Percentiles rank a stretch among this genome's conserved stretches.
Conservation (phyloP, 2,888 invertebrate genomes). For the Candidula unifasciata region DNA sequence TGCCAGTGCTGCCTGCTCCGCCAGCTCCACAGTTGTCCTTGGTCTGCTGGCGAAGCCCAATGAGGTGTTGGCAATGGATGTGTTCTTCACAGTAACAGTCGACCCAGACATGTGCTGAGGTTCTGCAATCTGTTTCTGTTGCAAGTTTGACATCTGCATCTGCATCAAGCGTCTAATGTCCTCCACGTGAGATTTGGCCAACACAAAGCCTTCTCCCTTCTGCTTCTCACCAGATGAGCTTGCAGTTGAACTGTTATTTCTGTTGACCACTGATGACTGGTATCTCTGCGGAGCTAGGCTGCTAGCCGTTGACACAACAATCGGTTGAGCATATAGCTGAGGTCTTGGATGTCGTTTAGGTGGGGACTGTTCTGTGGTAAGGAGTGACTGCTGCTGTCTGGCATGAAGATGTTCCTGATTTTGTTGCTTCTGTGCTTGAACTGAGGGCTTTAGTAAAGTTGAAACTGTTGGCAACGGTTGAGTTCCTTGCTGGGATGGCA, state of each 20-base stretch:
- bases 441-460: slow-evolving; percentile 41
- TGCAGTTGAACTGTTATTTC: background rate
- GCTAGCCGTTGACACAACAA: slow-evolving; percentile 26
- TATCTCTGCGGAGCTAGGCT: background rate
- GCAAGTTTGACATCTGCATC: slow-evolving; percentile 42
- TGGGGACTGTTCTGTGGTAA: slow-evolving; percentile 21
- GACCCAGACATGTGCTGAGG: slow-evolving; percentile 47
- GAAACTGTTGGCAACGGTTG: slow-evolving; percentile 47
- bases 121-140: slow-evolving; percentile 38
- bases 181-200: slow-evolving; percentile 37
- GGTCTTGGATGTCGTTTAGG: slow-evolving; percentile 39
- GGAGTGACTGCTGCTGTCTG: background rate
- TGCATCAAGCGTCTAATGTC: slow-evolving; percentile 44
- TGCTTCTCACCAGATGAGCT: background rate
- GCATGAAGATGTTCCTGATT: background rate
- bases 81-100: slow-evolving; percentile 39
- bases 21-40: slow-evolving; percentile 46
- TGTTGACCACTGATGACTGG: background rate
- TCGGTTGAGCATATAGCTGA: slow-evolving; percentile 48
- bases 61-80: background rate
- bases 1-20: slow-evolving; percentile 37
- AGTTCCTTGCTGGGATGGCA: background rate
- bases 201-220: slow-evolving; percentile 14
- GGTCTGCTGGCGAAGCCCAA: slow-evolving; percentile 4
- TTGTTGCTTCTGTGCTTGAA: slow-evolving; percentile 1